phyloP scores from a whole-genome alignment of 2,888 invertebrate genomes.

The Acanthosoma haemorrhoidale region DNA sequence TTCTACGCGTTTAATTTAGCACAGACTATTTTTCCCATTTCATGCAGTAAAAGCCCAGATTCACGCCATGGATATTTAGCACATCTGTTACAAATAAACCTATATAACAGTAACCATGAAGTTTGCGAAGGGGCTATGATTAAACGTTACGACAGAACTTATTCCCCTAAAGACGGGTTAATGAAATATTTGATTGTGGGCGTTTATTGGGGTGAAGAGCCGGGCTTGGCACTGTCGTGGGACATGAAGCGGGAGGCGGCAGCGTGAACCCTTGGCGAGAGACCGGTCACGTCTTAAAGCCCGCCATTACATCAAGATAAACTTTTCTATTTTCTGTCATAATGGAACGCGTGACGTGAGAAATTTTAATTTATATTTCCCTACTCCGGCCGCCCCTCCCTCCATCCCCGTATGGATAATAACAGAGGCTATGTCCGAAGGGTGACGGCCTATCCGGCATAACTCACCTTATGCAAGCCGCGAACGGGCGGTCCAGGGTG shows the following conservation, averaged over 20 bases:
- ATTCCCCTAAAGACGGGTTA: too few relatives aligned
- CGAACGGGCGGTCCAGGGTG: not conserved
- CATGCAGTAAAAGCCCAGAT: too few relatives aligned
- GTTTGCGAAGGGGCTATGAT: too few relatives aligned
- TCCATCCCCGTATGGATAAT: slow-evolving; percentile 15
- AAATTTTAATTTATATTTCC: slow-evolving; percentile 25
- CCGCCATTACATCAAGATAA: slow-evolving; percentile 24
- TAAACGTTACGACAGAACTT: too few relatives aligned
- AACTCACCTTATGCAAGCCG: too few relatives aligned
- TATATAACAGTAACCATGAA: too few relatives aligned
- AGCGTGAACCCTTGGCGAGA: not conserved
- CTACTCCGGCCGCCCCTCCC: not conserved
- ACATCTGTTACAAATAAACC: too few relatives aligned
- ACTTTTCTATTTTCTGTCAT: slow-evolving; percentile 32
- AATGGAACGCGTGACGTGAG: slow-evolving; percentile 28
- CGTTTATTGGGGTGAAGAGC: too few relatives aligned
- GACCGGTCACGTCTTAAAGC: slow-evolving; percentile 15
- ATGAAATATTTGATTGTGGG: too few relatives aligned
- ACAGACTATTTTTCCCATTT: too few relatives aligned
- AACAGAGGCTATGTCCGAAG: not conserved
- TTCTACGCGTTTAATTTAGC: too few relatives aligned
- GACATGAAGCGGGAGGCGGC: slow-evolving; percentile 6
- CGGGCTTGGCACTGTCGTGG: slow-evolving; percentile 16
- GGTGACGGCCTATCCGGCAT: not conserved
- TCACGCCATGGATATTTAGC: too few relatives aligned